phyloP scores from a whole-genome alignment of 2,888 invertebrate species.

The Rhamphomyia laevipes region DNA sequence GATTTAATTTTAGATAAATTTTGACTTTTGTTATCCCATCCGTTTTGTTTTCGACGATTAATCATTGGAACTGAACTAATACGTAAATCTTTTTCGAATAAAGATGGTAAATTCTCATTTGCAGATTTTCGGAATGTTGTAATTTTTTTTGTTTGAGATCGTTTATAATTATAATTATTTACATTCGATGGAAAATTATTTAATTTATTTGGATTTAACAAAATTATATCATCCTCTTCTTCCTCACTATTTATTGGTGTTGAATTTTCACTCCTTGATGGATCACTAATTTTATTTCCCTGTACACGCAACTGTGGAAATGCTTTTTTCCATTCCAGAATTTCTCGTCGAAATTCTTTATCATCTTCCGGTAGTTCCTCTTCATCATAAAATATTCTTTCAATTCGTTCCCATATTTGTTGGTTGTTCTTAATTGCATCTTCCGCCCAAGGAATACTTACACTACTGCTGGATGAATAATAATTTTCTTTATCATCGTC shows the following conservation, averaged over 20 bases:
- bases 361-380: constrained; percentile 23
- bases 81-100: constrained; percentile 11
- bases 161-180: no score
- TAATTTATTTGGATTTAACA: no score
- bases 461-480: constrained; percentile 26
- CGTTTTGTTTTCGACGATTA: no score
- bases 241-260: constrained; percentile 1
- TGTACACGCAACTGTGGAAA: constrained; percentile 24
- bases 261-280: neutral
- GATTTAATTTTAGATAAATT: neutral
- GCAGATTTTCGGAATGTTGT: neutral
- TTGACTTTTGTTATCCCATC: no score
- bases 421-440: constrained; percentile 37
- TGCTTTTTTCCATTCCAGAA: constrained; percentile 33
- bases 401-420: constrained; percentile 34
- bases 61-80: constrained; percentile 13
- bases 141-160: neutral
- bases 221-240: neutral
- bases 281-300: no score
- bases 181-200: no score
- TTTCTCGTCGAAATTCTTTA: constrained; percentile 29
- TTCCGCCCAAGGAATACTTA: constrained; percentile 38
- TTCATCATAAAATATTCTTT: constrained; percentile 30
- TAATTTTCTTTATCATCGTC: constrained; percentile 3
- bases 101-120: neutral